Evolutionary conservation across 2,797 vertebrate genomes (phyloP).

Genomic region (Premnoplex brunnescens): DNA sequence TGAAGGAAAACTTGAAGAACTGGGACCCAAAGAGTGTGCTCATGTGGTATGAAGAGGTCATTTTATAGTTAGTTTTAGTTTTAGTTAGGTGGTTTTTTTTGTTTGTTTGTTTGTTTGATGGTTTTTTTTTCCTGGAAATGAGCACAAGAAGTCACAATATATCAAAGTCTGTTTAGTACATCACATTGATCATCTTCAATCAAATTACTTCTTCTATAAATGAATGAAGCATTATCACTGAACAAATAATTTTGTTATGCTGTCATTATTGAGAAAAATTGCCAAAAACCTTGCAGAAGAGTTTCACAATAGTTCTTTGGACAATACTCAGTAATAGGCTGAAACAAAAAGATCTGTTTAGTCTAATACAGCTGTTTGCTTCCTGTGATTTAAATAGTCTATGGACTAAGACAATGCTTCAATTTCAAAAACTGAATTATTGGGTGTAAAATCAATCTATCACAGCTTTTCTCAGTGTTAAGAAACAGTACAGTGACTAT

Average conservation of each 20-base stretch:
- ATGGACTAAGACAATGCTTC: background rate
- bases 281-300: background rate
- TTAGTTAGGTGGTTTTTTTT: too few species aligned
- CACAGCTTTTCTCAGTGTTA: background rate
- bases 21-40: background rate
- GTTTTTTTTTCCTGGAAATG: background rate
- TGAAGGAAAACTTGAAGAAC: background rate
- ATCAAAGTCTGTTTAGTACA: background rate
- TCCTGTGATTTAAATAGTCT: background rate
- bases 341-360: background rate
- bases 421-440: background rate
- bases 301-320: background rate
- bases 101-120: background rate
- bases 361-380: background rate
- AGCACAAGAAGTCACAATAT: background rate
- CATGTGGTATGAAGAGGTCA: rapidly evolving
- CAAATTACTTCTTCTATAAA: background rate
- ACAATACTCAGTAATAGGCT: background rate
- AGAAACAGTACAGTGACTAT: background rate
- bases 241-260: background rate
- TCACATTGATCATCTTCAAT: background rate
- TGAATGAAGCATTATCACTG: background rate
- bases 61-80: background rate
- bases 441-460: background rate
- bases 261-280: background rate